Base-by-base conservation (phyloP, 2,888 invertebrate species). In the Tetragonula carbonaria region DNA sequence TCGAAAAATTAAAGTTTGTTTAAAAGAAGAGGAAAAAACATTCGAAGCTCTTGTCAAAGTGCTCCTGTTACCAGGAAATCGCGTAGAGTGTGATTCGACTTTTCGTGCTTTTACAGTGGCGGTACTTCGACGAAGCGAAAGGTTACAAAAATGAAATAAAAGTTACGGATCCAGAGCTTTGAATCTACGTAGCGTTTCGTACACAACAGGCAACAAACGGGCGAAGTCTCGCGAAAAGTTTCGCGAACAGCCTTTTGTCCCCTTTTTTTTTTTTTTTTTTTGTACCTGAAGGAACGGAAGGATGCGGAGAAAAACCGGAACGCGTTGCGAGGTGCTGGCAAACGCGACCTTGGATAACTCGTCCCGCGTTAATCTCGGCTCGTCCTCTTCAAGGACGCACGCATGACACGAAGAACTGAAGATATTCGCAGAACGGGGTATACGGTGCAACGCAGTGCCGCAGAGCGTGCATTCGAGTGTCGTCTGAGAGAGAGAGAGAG, bases 261-360 rank as follows among this genome's bases (percentile, higher is more conserved):
- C 18, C 57, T 5, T 33, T 33, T 33, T 28, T 28, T 28, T 28
- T 28, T 28, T 28, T 28, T 28, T 28, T 28, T 33, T 45, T 45
- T 1, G 13, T 50, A 16, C 23, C 50, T 57, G 74, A 45, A 33
- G 33, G 33, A 28, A 28, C 28, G 23, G 70, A 62, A 23, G 38
- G 50, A 45, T 62, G 63, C 23, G 78, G 57, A 68, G 57, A 78
- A 78, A 55, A 33, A 16, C 33, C 11, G 68, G n/a, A 51, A 68
- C 78, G 23, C 23, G 71, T 71, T 38, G 8, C 51, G 50, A 80
- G 72, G 55, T 33, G 57, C 59, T 67, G 86, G 85, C 78, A 85
- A 87, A 85, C 85, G 78, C 53, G 89, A 89, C 84, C 78, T 87
- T 77, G 82, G 89, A 81, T 87, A 87, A 88, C 80, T 74, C 50